Conservation (phyloP, 1,140 invertebrate genomes). For the Microplitis demolitor region DNA sequence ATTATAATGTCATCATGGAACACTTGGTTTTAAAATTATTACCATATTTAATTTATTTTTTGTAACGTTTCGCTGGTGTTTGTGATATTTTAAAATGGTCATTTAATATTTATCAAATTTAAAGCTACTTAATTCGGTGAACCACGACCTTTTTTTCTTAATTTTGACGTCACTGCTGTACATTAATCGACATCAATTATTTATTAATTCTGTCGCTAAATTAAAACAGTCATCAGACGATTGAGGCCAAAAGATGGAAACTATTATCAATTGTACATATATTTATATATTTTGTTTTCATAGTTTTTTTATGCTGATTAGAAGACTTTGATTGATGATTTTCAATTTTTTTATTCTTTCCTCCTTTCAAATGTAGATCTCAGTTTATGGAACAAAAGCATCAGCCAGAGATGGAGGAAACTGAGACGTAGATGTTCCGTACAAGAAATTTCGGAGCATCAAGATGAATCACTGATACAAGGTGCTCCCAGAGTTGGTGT, state of each 20-base stretch:
- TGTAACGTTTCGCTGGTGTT: too few relatives aligned
- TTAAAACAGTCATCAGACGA: neutral
- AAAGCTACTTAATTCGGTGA: neutral
- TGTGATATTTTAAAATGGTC: too few relatives aligned
- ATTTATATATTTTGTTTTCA: neutral
- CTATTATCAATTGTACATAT: slow-evolving; percentile 13
- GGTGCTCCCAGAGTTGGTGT: slow-evolving; percentile 50
- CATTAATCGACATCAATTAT: neutral
- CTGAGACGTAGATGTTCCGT: slow-evolving; percentile 71
- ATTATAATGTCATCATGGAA: too few relatives aligned
- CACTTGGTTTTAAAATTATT: too few relatives aligned
- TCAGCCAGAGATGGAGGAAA: slow-evolving; percentile 74
- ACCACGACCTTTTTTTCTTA: neutral
- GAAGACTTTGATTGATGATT: too few relatives aligned
- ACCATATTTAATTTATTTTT: too few relatives aligned
- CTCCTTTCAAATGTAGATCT: slow-evolving; percentile 65
- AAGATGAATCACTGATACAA: slow-evolving; percentile 42
- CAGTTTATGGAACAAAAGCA: slow-evolving; percentile 72
- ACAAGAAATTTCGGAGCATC: slow-evolving; percentile 63
- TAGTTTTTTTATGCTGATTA: neutral
- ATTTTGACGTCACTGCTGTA: neutral
- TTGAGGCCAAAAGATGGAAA: neutral
- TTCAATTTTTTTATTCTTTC: slow-evolving; percentile 5
- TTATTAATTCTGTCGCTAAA: neutral
- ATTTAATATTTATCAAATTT: neutral